These are phyloP conservation scores for Acrocyrtus sp. DNA, from an alignment of 2,888 invertebrate species.

Conservation along the genomic window DNA sequence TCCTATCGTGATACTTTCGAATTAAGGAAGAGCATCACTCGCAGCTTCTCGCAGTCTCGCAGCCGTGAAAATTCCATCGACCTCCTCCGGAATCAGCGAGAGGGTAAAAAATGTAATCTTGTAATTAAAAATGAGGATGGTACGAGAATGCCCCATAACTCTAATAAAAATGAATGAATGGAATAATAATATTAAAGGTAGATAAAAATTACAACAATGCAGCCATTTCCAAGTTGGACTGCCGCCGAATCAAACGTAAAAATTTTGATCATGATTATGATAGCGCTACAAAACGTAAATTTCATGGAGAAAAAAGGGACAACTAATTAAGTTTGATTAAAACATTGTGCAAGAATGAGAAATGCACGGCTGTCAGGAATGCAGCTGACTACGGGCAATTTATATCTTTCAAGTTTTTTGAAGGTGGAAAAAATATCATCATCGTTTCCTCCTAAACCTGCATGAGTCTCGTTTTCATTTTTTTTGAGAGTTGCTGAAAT, in stretches of 20 bases:
- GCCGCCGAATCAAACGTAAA: neutral
- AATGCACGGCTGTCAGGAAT: slow-evolving; percentile 29
- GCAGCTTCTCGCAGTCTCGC: too few species aligned
- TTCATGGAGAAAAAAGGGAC: slow-evolving; percentile 25
- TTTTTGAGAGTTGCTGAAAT: neutral
- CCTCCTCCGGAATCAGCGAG: slow-evolving; percentile 24
- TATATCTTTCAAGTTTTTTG: too few species aligned
- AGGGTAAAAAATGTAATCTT: slow-evolving; percentile 26
- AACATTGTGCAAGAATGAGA: slow-evolving; percentile 40
- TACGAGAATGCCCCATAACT: neutral
- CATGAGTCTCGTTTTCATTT: neutral
- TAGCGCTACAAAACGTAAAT: slow-evolving; percentile 19
- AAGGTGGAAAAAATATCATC: neutral
- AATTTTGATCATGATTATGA: slow-evolving; percentile 1
- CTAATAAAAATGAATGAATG: neutral
- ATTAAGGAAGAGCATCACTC: slow-evolving; percentile 27
- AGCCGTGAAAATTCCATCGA: slow-evolving; percentile 30
- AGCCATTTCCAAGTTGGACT: neutral
- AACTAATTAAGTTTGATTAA: slow-evolving; percentile 44
- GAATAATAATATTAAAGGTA: too few species aligned
- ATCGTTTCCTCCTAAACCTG: neutral
- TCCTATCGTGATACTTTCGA: slow-evolving; percentile 27
- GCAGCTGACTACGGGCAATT: neutral
- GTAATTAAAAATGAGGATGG: slow-evolving; percentile 21
- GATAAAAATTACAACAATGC: too few species aligned